Conservation (phyloP, 2,888 invertebrate genomes). For the Pterostichus madidus region DNA sequence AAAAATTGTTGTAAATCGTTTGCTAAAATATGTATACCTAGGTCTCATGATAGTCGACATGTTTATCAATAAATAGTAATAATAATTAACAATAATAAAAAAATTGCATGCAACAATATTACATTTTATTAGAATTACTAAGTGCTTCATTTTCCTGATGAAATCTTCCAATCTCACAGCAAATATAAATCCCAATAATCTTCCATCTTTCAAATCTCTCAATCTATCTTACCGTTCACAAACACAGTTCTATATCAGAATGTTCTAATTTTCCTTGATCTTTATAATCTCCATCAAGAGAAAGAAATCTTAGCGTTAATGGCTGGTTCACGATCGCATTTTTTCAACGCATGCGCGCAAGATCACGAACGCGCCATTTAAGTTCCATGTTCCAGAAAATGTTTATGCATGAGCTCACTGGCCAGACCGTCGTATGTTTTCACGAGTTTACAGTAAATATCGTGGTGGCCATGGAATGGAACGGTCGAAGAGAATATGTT, state of each 20-base stretch:
- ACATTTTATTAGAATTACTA: background rate
- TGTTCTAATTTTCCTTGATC: conserved; percentile 48
- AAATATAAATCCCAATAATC: conserved; percentile 23
- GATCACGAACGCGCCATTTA: conserved; percentile 54
- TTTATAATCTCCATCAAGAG: conserved; percentile 23
- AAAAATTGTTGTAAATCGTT: no score
- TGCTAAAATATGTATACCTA: no score
- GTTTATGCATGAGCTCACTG: conserved; percentile 61
- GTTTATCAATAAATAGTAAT: no score
- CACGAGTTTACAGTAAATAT: conserved; percentile 53
- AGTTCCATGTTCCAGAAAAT: conserved; percentile 62
- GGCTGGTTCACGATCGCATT: conserved; percentile 30
- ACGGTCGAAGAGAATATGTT: conserved; percentile 44
- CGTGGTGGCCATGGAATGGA: conserved; percentile 6
- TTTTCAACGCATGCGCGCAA: conserved; percentile 29
- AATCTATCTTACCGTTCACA: conserved; percentile 1
- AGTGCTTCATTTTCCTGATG: background rate
- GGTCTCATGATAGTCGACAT: no score
- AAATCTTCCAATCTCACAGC: background rate
- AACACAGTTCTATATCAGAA: background rate
- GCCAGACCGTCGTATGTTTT: conserved; percentile 28
- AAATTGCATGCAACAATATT: no score
- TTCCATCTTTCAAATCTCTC: background rate
- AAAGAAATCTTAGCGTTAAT: conserved; percentile 36
- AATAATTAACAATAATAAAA: no score